Evolutionary conservation across 2,113 vertebrate genomes (phyloP).

Genomic region (Lepus europaeus): DNA sequence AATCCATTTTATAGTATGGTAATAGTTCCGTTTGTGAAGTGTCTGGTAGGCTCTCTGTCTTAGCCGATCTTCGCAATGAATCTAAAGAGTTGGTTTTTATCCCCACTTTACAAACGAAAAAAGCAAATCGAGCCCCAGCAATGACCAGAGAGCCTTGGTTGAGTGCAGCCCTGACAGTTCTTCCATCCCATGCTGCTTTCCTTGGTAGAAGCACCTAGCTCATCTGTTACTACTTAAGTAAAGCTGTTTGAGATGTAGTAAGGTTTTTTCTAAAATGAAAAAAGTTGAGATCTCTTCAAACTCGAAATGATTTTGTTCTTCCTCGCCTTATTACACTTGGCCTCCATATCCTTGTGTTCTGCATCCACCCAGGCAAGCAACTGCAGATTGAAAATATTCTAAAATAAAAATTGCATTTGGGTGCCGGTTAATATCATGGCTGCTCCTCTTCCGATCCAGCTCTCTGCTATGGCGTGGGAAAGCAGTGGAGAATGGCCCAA

Average conservation of each 20-base stretch:
- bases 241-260: not conserved
- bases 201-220: not conserved
- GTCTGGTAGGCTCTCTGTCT: not conserved
- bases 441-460: no score
- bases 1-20: not conserved
- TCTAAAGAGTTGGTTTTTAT: not conserved
- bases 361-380: not conserved
- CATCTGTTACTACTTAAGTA: not conserved
- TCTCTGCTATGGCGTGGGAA: no score
- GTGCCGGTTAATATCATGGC: no score
- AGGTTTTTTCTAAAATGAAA: conserved; percentile 15
- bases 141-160: not conserved
- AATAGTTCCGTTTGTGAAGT: not conserved
- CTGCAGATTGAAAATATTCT: not conserved
- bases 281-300: not conserved
- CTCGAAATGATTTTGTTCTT: conserved; percentile 40
- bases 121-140: not conserved
- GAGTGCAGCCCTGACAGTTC: not conserved
- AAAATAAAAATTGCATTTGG: no score
- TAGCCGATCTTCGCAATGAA: conserved; percentile 13
- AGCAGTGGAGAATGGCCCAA: no score
- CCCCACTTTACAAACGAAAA: not conserved
- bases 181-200: not conserved
- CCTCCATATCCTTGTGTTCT: not conserved
- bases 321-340: not conserved